Evolutionary conservation across 2,113 vertebrate species (phyloP).

Genomic region (Ammospiza nelsoni): DNA sequence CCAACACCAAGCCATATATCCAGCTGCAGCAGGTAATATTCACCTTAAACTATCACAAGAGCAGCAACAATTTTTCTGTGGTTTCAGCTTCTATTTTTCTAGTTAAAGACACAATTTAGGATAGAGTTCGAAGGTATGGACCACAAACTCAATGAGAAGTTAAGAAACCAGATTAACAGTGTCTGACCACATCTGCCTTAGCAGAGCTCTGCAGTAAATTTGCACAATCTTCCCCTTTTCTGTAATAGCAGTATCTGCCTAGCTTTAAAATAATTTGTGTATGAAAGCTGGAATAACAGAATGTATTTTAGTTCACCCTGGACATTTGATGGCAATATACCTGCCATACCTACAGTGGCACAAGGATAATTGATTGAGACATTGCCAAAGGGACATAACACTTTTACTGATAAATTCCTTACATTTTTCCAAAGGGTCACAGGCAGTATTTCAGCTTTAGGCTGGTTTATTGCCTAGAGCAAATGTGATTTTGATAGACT

Average conservation of each 20-base stretch:
- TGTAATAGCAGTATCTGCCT: not conserved
- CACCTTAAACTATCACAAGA: not conserved
- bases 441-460: not conserved
- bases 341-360: not conserved
- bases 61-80: not conserved
- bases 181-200: not conserved
- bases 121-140: not conserved
- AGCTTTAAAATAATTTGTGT: not conserved
- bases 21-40: not conserved
- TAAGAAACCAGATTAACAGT: not conserved
- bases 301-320: not conserved
- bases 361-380: slow-evolving; percentile 23
- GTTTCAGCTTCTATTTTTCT: not conserved
- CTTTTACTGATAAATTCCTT: slow-evolving; percentile 2
- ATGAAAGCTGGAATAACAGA: not conserved
- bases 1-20: not conserved
- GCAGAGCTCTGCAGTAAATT: not conserved
- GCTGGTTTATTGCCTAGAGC: slow-evolving; percentile 20
- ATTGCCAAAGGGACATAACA: not conserved
- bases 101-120: not conserved
- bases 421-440: slow-evolving; percentile 6
- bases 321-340: not conserved
- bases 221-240: not conserved
- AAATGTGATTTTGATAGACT: slow-evolving; percentile 41
- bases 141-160: not conserved